Conservation (phyloP, 2,888 invertebrate species). For the Tetranychus piercei region DNA sequence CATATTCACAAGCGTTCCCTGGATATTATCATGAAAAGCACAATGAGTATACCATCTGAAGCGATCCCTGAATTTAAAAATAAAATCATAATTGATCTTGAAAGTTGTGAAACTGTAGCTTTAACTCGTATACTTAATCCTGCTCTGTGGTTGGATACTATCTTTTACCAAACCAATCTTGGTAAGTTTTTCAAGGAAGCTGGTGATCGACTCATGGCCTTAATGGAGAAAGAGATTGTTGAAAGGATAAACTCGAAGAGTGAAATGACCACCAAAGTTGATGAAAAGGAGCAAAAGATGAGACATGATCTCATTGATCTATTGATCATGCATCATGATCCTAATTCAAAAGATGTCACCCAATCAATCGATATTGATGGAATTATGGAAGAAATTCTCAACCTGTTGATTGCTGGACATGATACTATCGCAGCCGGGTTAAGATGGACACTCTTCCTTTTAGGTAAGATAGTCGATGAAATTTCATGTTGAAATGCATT, state of each 20-base stretch:
- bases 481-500: no score
- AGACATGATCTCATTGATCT: not conserved
- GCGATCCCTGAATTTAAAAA: not conserved
- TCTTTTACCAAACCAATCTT: not conserved
- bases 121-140: not conserved
- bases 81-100: not conserved
- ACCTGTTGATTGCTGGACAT: not conserved
- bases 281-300: not conserved
- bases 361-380: not conserved
- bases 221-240: not conserved
- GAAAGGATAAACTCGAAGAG: no score
- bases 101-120: not conserved
- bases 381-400: not conserved
- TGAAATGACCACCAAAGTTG: not conserved
- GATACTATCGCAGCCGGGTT: not conserved
- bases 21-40: not conserved
- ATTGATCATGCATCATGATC: not conserved
- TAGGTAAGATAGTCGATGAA: not conserved
- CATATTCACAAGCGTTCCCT: not conserved
- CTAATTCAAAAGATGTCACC: not conserved
- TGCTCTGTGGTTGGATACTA: not conserved
- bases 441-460: not conserved
- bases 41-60: not conserved
- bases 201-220: not conserved
- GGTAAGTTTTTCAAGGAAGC: not conserved